Percentiles rank a stretch among this genome's conserved stretches.
Evolutionary conservation across 2,797 vertebrate genomes (phyloP).

Genomic region (Hafferia zeledoni): DNA sequence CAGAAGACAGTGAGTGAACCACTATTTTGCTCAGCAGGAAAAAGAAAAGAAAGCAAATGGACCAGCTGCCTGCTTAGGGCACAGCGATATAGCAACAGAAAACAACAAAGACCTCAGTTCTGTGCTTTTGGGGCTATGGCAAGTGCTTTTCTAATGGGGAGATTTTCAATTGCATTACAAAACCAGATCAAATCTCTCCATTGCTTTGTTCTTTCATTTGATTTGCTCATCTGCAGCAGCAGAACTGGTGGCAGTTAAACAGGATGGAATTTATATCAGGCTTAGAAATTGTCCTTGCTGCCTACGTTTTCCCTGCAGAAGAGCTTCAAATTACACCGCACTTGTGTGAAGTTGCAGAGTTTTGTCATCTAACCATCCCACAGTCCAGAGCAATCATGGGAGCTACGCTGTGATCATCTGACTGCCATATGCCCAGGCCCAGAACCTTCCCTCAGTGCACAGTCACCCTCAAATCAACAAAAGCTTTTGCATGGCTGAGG

Average conservation of each 20-base stretch:
- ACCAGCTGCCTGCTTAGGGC: background rate
- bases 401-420: background rate
- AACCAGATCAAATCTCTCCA: background rate
- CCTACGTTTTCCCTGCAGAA: background rate
- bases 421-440: conserved; percentile 29
- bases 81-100: background rate
- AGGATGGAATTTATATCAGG: conserved; percentile 23
- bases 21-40: background rate
- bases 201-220: conserved; percentile 7
- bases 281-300: conserved; percentile 19
- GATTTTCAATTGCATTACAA: background rate
- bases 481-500: background rate
- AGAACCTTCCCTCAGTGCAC: background rate
- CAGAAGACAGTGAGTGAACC: background rate
- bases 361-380: background rate
- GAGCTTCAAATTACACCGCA: background rate
- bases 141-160: background rate
- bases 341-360: background rate
- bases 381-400: background rate
- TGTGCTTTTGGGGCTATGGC: background rate
- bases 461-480: conserved; percentile 2
- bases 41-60: background rate
- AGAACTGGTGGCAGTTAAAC: background rate
- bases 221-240: conserved; percentile 3
- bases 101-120: background rate